Conservation (phyloP, 2,888 invertebrate genomes). For the Blera fallax region DNA sequence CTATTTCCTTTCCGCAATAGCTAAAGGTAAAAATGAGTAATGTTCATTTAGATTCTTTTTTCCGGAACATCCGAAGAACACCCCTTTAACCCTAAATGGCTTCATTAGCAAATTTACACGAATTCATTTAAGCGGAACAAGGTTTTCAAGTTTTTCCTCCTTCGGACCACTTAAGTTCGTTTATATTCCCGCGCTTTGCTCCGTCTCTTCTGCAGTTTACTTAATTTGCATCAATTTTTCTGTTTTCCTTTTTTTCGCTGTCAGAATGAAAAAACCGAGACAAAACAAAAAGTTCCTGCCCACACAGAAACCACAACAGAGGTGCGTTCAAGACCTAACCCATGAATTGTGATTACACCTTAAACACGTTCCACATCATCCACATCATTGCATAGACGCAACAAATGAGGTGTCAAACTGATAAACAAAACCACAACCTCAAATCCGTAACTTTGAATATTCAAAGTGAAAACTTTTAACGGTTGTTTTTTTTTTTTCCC, state of each 20-base stretch:
- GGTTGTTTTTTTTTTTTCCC: not conserved
- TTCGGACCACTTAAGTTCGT: constrained; percentile 22
- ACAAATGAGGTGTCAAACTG: constrained; percentile 69
- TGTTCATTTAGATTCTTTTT: constrained; percentile 46
- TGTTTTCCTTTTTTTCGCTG: not conserved
- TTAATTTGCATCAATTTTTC: constrained; percentile 16
- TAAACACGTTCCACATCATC: constrained; percentile 44
- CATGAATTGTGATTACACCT: constrained; percentile 11
- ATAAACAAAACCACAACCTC: constrained; percentile 36
- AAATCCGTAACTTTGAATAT: constrained; percentile 50
- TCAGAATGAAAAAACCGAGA: not conserved
- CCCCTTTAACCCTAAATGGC: constrained; percentile 55
- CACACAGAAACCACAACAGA: constrained; percentile 28
- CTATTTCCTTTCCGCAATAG: not conserved
- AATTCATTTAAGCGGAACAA: constrained; percentile 60
- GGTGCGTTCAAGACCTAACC: constrained; percentile 13
- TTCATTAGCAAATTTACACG: constrained; percentile 71
- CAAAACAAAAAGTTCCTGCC: constrained; percentile 1
- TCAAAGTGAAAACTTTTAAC: constrained; percentile 62
- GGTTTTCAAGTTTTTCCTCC: constrained; percentile 38
- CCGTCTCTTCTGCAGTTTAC: not conserved
- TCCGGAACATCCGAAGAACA: not conserved
- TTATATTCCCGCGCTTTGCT: not conserved
- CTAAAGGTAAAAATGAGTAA: constrained; percentile 14
- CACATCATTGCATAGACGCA: constrained; percentile 39